Evolutionary conservation across 2,113 vertebrate species (phyloP), one percentile per base, ranked within the genome.

Genomic region (Euleptes europaea): DNA sequence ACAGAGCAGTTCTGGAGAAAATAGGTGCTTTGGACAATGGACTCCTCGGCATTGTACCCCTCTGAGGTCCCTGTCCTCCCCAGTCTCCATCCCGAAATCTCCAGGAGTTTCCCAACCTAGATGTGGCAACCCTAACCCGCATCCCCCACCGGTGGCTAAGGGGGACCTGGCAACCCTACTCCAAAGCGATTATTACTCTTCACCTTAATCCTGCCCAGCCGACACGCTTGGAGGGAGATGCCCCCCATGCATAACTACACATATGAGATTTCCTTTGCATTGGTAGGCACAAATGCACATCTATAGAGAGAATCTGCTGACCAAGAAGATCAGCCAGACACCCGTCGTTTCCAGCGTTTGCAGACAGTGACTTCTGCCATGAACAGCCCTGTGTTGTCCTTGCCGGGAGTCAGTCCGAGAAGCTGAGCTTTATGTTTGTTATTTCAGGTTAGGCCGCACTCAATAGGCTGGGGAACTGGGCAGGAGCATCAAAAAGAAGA

Each of bases 401-500:
- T 86, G 83, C 93, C 92, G 94, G 92, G 86, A 90, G 89, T 79
- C 60, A 0, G 0, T 80, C 90, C 84, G 75, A 87, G 65, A 73
- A 33, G 35, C 87, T 73, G 42, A 88, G 89, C 80, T 9, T 89
- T 33, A 0, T 67, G 86, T 92, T 71, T 94, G 93, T 90, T 93
- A 1, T 87, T 92, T 89, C 89, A 78, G 21, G 33, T 85, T 87
- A 90, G 90, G 88, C 82, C 92, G 2, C 85, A 35, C 92, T 94
- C 94, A 92, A 92, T 84, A 89, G 94, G 87, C 81, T 87, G 89
- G 88, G 49, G 90, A 93, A 94, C 89, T 85, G 88, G 92, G 90
- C 93, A 90, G 91, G 84, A 90, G 94, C 93, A 93, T 92, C 93
- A 94, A 90, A 90, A 86, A 83, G 44, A 91, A 92, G 91, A 90